phyloP scores from a whole-genome alignment of 2,888 invertebrate genomes.

The Eremobia ochroleuca region DNA sequence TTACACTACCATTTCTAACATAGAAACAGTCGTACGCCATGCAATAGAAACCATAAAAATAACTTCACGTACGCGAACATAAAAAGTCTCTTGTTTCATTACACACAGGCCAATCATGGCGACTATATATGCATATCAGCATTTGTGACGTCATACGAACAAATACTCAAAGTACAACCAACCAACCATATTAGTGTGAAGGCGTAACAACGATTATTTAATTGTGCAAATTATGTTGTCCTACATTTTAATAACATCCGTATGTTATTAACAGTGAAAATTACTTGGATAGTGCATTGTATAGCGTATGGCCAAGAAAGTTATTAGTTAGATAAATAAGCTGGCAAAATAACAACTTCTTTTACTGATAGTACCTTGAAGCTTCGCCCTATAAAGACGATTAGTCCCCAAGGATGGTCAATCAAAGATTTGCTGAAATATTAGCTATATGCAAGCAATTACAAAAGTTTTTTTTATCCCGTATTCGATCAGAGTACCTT shows the following conservation, averaged over 20 bases:
- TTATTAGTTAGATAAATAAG: not conserved
- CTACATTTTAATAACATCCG: not conserved
- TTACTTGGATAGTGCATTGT: not conserved
- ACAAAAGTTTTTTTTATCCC: not conserved
- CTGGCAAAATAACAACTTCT: not conserved
- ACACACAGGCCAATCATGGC: not conserved
- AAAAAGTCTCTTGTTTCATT: slow-evolving; percentile 2
- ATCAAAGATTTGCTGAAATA: no score
- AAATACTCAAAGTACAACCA: slow-evolving; percentile 1
- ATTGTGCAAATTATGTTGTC: not conserved
- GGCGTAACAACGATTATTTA: not conserved
- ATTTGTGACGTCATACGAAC: slow-evolving; percentile 14
- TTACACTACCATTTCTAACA: not conserved
- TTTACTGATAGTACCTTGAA: not conserved
- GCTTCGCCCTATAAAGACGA: not conserved
- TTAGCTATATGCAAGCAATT: not conserved
- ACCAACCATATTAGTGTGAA: not conserved
- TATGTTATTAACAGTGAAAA: not conserved
- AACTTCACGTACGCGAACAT: not conserved
- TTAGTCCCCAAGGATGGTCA: not conserved
- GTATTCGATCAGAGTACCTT: not conserved
- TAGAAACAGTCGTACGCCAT: not conserved
- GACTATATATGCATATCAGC: not conserved
- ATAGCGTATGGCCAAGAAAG: not conserved
- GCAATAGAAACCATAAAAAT: not conserved